Base-by-base conservation (phyloP, 2,113 vertebrate genomes). In the Capreolus pygargus region DNA sequence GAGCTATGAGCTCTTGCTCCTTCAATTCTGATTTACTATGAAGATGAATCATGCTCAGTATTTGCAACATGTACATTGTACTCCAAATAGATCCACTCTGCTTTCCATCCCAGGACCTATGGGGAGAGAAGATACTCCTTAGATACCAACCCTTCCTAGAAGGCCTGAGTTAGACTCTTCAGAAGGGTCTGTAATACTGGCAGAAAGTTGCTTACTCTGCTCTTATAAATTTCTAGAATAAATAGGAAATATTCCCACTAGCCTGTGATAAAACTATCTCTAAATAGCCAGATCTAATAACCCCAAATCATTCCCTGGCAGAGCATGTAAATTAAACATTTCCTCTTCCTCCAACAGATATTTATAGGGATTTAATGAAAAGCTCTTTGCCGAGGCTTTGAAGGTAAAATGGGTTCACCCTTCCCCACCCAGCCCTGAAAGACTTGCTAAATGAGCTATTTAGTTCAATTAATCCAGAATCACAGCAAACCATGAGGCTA, bases 321-420 rank as follows among this genome's bases (percentile, higher is more conserved):
- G 6, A 70, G 1, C 3, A 78, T 5, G 7, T 54, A 14, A 54
- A n/a, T 27, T 27, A 91, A 76, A 83, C 1, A 55, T 74, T 21
- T 57, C 12, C 43, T 39, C 30, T 17, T 91, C 5, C 10, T 70
- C 16, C 4, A 27, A 8, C 13, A 70, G 1, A 27, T 92, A 92
- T 82, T 88, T 91, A 86, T 52, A 50, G 12, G 47, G 47, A 50
- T 3, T 50, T 81, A 21, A 43, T 57, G 17, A 52, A 36, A 50
- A 43, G 11, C 9, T 86, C 25, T 74, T 43, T 64, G 1, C 4
- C 8, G 1, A n/a, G 13, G 1, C 27, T 89, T 9, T 2, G 28
- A 7, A 67, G 23, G 55, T 3, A 27, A 0, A 5, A 81, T 17
- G 17, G 47, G 6, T 2, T 10, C 7, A 13, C 2, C 39, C 8